phyloP scores from a whole-genome alignment of 2,888 invertebrate species.

The Matsumyia berberina region DNA sequence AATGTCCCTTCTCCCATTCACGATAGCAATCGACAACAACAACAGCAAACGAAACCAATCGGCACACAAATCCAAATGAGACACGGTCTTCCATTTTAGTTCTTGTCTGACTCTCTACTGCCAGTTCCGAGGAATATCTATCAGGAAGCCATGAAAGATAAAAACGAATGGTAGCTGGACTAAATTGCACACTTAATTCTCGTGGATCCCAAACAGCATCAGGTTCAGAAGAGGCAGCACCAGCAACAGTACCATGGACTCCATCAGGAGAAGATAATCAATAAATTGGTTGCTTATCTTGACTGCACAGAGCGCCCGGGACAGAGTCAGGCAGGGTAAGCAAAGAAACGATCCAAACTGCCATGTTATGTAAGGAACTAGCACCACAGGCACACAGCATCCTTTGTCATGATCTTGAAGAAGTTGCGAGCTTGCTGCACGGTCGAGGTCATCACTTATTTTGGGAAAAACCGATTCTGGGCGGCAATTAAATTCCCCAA shows the following conservation, averaged over 20 bases:
- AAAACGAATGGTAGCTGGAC: slow-evolving; percentile 38
- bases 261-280: slow-evolving; percentile 72
- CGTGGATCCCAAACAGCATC: slow-evolving; percentile 39
- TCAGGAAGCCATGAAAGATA: slow-evolving; percentile 48
- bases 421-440: slow-evolving; percentile 25
- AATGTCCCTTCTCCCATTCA: slow-evolving; percentile 3
- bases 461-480: slow-evolving; percentile 55
- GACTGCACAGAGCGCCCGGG: slow-evolving; percentile 22
- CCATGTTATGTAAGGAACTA: slow-evolving; percentile 49
- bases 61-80: slow-evolving; percentile 49
- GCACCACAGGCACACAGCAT: slow-evolving; percentile 40
- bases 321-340: neutral
- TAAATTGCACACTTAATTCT: slow-evolving; percentile 65
- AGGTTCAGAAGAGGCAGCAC: too few species aligned
- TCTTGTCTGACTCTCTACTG: neutral
- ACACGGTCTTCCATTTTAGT: slow-evolving; percentile 20
- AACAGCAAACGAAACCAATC: slow-evolving; percentile 29
- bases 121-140: slow-evolving; percentile 1
- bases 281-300: slow-evolving; percentile 74
- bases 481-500: slow-evolving; percentile 75
- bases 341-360: slow-evolving; percentile 29
- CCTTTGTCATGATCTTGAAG: slow-evolving; percentile 67
- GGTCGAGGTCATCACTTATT: slow-evolving; percentile 73
- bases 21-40: slow-evolving; percentile 45
- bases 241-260: slow-evolving; percentile 37